Evolutionary conservation across 2,888 invertebrate genomes (phyloP).

Genomic region (Pheosia gnoma): DNA sequence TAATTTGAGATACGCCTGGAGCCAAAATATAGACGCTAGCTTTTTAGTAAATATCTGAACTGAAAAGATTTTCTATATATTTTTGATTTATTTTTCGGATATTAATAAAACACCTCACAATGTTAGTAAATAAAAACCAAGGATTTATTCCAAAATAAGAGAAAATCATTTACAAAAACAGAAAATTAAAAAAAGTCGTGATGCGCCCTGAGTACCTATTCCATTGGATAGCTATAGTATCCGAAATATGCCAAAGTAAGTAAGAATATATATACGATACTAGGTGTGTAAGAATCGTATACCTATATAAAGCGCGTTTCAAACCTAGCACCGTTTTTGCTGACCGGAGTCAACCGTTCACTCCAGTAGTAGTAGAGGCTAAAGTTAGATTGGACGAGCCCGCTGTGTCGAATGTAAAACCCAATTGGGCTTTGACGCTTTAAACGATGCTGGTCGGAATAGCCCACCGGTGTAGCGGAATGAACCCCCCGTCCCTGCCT

Average conservation of each 20-base stretch:
- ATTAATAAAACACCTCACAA: no score
- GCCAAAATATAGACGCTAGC: not conserved
- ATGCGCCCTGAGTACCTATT: no score
- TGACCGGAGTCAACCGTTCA: conserved; percentile 29
- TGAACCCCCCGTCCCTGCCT: conserved; percentile 24
- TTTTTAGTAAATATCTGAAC: no score
- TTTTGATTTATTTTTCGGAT: not conserved
- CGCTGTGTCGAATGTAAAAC: conserved; percentile 73
- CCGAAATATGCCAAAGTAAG: no score
- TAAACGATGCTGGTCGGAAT: conserved; percentile 71
- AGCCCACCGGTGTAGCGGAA: conserved; percentile 55
- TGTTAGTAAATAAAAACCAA: no score
- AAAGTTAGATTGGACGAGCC: conserved; percentile 73
- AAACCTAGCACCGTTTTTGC: conserved; percentile 38
- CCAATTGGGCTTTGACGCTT: conserved; percentile 78
- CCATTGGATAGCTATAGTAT: no score
- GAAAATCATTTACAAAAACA: no score
- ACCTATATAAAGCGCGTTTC: conserved; percentile 10
- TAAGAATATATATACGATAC: no score
- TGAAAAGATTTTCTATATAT: no score
- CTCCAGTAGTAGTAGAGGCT: conserved; percentile 57
- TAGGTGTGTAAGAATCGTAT: not conserved
- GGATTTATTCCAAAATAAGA: no score
- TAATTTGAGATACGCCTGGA: not conserved
- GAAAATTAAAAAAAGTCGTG: no score